These are phyloP conservation scores for Atethmia centrago DNA, from an alignment of 2,888 invertebrate genomes.

Conservation along the genomic window DNA sequence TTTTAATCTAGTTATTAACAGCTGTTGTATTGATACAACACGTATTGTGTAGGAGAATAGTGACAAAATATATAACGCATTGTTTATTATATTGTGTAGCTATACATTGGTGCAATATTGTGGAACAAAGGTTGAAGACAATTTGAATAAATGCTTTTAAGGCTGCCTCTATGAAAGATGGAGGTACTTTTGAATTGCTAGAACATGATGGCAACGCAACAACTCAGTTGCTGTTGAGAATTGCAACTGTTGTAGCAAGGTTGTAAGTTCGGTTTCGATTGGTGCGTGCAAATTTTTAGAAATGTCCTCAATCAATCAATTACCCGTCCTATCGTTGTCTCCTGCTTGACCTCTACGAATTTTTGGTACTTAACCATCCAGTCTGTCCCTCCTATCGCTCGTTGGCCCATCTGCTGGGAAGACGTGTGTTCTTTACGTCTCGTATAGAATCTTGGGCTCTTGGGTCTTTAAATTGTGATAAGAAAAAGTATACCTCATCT, in stretches of 20 bases:
- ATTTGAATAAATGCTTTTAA: neutral
- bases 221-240: neutral
- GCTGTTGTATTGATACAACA: slow-evolving; percentile 17
- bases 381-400: neutral
- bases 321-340: neutral
- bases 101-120: neutral
- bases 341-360: too few species aligned
- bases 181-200: neutral
- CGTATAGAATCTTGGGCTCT: neutral
- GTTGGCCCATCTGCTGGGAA: neutral
- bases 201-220: too few species aligned
- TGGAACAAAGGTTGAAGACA: neutral
- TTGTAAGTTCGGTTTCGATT: neutral
- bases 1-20: neutral
- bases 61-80: neutral
- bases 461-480: neutral
- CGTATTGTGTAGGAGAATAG: slow-evolving; percentile 24
- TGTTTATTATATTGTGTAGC: slow-evolving; percentile 6
- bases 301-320: neutral
- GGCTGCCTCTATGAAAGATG: neutral
- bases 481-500: neutral
- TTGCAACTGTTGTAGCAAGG: neutral
- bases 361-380: neutral
- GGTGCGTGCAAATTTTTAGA: neutral
- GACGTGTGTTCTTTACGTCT: neutral